These are phyloP conservation scores for Pampus argenteus DNA, from an alignment of 2,797 vertebrate genomes.

Conservation along the genomic window DNA sequence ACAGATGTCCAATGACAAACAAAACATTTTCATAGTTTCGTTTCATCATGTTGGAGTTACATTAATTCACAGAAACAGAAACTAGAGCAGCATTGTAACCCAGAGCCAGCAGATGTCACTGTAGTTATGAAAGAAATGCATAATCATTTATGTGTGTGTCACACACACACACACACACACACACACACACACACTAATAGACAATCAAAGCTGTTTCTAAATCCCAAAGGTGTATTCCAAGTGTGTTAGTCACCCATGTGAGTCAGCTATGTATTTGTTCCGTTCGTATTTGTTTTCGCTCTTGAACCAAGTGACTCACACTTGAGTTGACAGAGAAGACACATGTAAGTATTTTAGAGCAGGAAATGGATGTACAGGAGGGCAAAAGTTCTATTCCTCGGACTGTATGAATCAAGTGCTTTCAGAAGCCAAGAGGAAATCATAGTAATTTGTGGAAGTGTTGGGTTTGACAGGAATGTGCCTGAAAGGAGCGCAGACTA, in stretches of 20 bases:
- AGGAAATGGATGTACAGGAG: slow-evolving; percentile 71
- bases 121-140: slow-evolving; percentile 42
- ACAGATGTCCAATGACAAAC: too few species aligned
- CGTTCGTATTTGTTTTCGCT: slow-evolving; percentile 68
- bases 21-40: too few species aligned
- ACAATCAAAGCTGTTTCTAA: slow-evolving; percentile 50
- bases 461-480: slow-evolving; percentile 64
- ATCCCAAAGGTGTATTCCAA: slow-evolving; percentile 76
- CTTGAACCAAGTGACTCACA: slow-evolving; percentile 75
- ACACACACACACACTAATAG: slow-evolving; percentile 8
- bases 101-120: slow-evolving; percentile 70
- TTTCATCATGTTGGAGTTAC: too few species aligned
- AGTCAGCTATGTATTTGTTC: slow-evolving; percentile 76
- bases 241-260: slow-evolving; percentile 80
- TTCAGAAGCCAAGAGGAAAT: slow-evolving; percentile 70
- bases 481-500: slow-evolving; percentile 26
- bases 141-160: not conserved
- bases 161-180: slow-evolving; percentile 22
- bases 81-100: slow-evolving; percentile 1
- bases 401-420: slow-evolving; percentile 53
- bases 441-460: slow-evolving; percentile 72
- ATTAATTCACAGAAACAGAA: not conserved
- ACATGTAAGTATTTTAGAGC: slow-evolving; percentile 71
- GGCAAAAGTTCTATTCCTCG: slow-evolving; percentile 64
- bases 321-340: slow-evolving; percentile 60